Evolutionary conservation across 2,113 vertebrate genomes (phyloP).

Genomic region (Phainopepla nitens): DNA sequence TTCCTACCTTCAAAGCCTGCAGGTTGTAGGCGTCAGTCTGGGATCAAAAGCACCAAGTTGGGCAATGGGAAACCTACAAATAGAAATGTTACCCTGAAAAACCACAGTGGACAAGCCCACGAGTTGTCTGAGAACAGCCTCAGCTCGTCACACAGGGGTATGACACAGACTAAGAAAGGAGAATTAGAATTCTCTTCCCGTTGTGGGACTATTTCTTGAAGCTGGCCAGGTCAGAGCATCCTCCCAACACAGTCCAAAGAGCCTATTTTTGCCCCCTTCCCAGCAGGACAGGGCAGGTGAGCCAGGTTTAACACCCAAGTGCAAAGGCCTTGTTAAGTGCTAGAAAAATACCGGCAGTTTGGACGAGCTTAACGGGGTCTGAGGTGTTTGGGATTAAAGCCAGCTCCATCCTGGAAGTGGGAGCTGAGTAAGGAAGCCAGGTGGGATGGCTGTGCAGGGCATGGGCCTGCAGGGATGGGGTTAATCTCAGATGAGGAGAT

Average conservation of each 20-base stretch:
- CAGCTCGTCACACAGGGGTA: fast-evolving
- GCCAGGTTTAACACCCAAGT: not conserved
- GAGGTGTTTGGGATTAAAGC: not conserved
- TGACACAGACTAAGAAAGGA: not conserved
- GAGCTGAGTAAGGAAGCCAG: fast-evolving
- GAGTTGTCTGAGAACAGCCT: not conserved
- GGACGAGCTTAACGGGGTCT: not conserved
- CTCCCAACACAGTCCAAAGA: fast-evolving
- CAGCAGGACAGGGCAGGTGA: not conserved
- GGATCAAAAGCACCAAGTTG: not conserved
- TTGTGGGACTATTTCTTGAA: not conserved
- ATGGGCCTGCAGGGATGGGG: not conserved
- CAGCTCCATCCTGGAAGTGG: not conserved
- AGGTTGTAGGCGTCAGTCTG: not conserved
- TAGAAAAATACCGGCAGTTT: not conserved
- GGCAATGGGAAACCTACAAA: not conserved
- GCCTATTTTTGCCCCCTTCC: not conserved
- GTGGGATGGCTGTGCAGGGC: not conserved
- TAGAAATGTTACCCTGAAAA: not conserved
- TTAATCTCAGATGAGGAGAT: not conserved
- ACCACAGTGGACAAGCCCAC: not conserved
- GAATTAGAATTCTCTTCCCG: not conserved
- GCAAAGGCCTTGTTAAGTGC: not conserved
- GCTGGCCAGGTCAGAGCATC: not conserved
- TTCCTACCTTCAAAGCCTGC: not conserved